Base-by-base conservation (phyloP, 2,797 vertebrate species). In the Tragopan temminckii region DNA sequence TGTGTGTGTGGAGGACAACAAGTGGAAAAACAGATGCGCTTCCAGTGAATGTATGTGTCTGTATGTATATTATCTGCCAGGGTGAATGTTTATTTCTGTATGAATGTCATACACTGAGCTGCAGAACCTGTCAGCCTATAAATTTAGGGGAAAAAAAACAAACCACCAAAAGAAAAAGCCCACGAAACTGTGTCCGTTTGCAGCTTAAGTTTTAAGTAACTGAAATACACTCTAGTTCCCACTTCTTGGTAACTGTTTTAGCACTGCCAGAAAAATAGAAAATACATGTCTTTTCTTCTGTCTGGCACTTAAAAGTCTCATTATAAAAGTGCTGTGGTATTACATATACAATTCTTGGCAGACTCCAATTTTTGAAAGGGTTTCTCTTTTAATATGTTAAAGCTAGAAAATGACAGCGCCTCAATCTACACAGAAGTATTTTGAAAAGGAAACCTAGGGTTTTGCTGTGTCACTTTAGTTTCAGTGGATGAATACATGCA, bases 381-480 rank as follows among this genome's bases (percentile, higher is more conserved):
- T 35, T 88, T 92, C 63, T 67, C 11, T 62, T 66, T 84, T 53
- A 70, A 72, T 89, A 63, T 42, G 8, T 93, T 85, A 40, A 27
- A 64, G 31, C 33, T 64, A 23, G 33, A 52, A 90, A 80, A 82
- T 79, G 36, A 6, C 23, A 66, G 35, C 71, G 57, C 23, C 64
- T 4, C 27, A 70, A 5, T 8, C 46, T 78, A 11, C 25, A 38
- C 52, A 76, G 45, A 82, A 25, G 5, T 36, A 31, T 48, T 86
- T 62, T 71, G 40, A 43, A 80, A 67, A 36, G 8, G 25, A 80
- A 88, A 27, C 38, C 68, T 50, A 31, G 31, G 46, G 36, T 61
- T 94, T 90, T 93, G 89, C 84, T 92, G 68, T 77, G 84, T 85
- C 80, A 81, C 69, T 86, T 91, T 2, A 10, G 21, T 23, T 85